Percentiles rank a stretch among this genome's conserved stretches.
Conservation (phyloP, 2,113 vertebrate species). For the Hippocampus zosterae region DNA sequence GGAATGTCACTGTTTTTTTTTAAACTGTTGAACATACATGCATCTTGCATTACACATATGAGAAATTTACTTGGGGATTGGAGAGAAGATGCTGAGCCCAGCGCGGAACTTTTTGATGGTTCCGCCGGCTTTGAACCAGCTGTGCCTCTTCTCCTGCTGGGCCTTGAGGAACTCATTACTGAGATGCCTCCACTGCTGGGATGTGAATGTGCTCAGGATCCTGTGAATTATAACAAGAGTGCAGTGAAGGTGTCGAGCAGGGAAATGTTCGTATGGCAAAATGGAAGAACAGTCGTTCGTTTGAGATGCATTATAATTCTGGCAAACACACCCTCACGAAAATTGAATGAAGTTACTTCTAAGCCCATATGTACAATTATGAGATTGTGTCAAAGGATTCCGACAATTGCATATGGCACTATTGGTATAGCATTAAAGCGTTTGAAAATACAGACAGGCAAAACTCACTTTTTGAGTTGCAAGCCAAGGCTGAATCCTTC, state of each 20-base stretch:
- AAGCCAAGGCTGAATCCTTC: slow-evolving; percentile 94
- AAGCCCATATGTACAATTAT: no score
- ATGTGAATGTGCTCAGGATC: slow-evolving; percentile 95
- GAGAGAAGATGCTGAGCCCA: slow-evolving; percentile 97
- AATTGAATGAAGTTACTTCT: no score
- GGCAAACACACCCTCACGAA: no score
- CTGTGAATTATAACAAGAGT: slow-evolving; percentile 57
- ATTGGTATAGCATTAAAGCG: neutral
- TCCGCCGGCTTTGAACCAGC: slow-evolving; percentile 97
- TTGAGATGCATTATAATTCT: no score
- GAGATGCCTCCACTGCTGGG: slow-evolving; percentile 99
- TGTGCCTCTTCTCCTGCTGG: slow-evolving; percentile 97
- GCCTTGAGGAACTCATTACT: slow-evolving; percentile 98
- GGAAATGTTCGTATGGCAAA: no score
- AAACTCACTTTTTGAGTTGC: slow-evolving; percentile 93
- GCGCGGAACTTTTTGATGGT: slow-evolving; percentile 98
- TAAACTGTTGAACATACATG: no score
- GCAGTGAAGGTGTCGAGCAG: neutral
- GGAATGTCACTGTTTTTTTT: no score
- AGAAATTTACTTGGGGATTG: slow-evolving; percentile 87
- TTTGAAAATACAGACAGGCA: neutral
- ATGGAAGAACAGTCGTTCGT: no score
- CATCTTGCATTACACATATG: neutral
- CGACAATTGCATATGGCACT: no score
- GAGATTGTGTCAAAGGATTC: no score